Evolutionary conservation across 2,113 vertebrate species (phyloP), one percentile per base, ranked within the genome.

Genomic region (Hemiprocne comata): DNA sequence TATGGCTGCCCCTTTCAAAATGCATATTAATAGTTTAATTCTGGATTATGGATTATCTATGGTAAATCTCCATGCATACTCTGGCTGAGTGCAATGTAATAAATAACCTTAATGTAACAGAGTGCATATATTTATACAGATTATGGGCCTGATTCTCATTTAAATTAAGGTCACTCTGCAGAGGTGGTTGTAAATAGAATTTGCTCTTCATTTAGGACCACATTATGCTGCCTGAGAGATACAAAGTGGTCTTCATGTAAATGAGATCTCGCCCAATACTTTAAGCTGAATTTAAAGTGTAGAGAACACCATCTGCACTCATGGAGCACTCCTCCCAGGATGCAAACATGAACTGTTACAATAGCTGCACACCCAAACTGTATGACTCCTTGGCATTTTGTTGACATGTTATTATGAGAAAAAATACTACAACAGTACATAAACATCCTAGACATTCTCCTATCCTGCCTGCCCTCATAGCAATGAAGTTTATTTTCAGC

Each of bases 81-180:
- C 70, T n/a, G 87, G 74, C 80, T 3, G 31, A 94, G 82, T 28
- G 65, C 84, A 91, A 55, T 77, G 89, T 89, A 91, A 96, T 94
- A 97, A 95, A 96, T 96, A 96, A 94, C 90, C 91, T 96, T 95
- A 91, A 96, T 94, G 89, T 91, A 94, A 89, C 95, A 97, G 86
- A 89, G 89, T 92, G 93, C 93, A 93, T 91, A 95, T 96, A 97
- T 96, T 97, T 94, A 97, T 96, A 94, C 88, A 95, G 96, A 96
- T 97, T 96, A 97, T 54, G 94, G 95, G 92, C 92, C 95, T 93
- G 93, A 94, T 96, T 92, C 95, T 96, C 95, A 88, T 97, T 96
- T 96, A 96, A 95, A 96, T 96, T 90, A 96, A 97, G 92, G 95
- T 92, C 93, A 93, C 62, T 73, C 77, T 70, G 81, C 80, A 90